phyloP scores from a whole-genome alignment of 2,113 vertebrate genomes.

The Periophthalmodon schlosseri region DNA sequence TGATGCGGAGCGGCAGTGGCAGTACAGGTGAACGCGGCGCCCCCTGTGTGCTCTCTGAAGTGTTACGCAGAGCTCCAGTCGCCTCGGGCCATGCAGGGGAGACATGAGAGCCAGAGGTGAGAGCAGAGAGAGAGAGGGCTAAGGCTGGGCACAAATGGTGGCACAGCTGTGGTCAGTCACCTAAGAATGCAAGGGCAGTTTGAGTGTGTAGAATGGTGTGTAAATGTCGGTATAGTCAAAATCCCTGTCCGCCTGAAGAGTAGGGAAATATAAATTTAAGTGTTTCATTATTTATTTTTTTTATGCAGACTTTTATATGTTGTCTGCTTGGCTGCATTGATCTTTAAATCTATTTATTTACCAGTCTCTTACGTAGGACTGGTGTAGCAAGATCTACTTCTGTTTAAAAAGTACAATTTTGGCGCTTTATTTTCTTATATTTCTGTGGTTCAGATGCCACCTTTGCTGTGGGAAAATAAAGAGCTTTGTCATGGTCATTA shows the following conservation, averaged over 20 bases:
- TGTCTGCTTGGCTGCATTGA: no score
- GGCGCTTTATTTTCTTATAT: no score
- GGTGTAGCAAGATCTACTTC: no score
- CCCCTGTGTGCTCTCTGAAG: constrained; percentile 50
- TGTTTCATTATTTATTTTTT: no score
- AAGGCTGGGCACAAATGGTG: constrained; percentile 35
- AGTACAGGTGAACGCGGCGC: constrained; percentile 51
- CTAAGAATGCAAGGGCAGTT: constrained; percentile 22
- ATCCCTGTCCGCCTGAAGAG: not conserved
- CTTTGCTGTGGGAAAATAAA: no score
- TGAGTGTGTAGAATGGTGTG: constrained; percentile 13
- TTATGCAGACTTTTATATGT: not conserved
- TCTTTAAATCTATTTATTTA: no score
- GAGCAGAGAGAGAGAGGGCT: constrained; percentile 19
- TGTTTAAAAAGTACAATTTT: no score
- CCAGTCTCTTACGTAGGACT: no score
- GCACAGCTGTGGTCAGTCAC: constrained; percentile 31
- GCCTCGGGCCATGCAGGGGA: constrained; percentile 22
- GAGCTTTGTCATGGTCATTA: no score
- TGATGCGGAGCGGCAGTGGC: constrained; percentile 58
- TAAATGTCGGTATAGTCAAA: not conserved
- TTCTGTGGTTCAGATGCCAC: no score
- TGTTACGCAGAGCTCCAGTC: constrained; percentile 52
- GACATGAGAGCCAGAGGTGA: constrained; percentile 6
- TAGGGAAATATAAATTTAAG: no score